Evolutionary conservation across 2,797 vertebrate genomes (phyloP), one percentile per base, ranked within the genome.

Genomic region (Pseudopleuronectes americanus): DNA sequence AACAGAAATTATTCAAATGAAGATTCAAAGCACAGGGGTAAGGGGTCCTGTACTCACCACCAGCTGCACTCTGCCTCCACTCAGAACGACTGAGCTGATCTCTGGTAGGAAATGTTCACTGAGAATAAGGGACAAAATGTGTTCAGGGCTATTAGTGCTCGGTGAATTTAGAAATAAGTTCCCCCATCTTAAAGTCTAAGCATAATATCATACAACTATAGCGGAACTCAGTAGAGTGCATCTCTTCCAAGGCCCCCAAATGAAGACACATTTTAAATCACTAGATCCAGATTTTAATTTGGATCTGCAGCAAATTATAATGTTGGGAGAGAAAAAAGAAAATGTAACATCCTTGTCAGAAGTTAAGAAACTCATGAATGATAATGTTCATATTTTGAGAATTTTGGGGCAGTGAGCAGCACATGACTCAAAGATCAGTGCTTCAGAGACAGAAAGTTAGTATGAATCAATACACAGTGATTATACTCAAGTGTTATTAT

Each of bases 101-200:
- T 95, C 93, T 7, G 97, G 97, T 80, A 98, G 93, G 89, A 98
- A 96, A 83, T 0, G 91, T 77, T 93, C 95, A 64, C 91, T 92
- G 60, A 71, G 76, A 66, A 54, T 0, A 9, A 74, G 31, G 84
- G 0, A 76, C 13, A 45, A 54, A 64, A 31, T 22, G 26, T 49
- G 21, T 21, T 22, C 4, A 45, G 57, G 57, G 33, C 14, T 4
- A 52, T 52, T 52, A 22, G 21, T 52, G 4, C 14, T 19, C 3
- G 0, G 43, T 45, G 43, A 5, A 52, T 48, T 48, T 21, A 16
- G 19, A 33, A 19, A 19, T 9, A 55, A 33, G 16, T 10, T 26
- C 80, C 55, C 48, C 38, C 16, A 19, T 41, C 16, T 69, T 72
- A 17, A 71, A 5, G 43, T 74, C 41, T 26, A 31, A 14, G 53